phyloP scores from a whole-genome alignment of 1,140 invertebrate species.

The Lineus longissimus region DNA sequence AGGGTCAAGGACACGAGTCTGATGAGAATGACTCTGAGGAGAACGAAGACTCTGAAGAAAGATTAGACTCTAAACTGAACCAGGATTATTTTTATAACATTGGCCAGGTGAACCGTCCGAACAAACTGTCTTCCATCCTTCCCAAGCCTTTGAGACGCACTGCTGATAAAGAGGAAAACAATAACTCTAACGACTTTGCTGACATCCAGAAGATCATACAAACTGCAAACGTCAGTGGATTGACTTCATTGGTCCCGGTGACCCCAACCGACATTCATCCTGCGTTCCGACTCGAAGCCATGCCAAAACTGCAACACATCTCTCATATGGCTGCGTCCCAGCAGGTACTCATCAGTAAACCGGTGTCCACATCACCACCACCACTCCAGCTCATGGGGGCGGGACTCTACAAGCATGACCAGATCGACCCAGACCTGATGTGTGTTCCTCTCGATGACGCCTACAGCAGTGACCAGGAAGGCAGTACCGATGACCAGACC shows the following conservation, averaged over 20 bases:
- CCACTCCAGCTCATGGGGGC: background rate
- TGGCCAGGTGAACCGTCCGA: too few relatives aligned
- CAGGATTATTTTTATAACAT: too few relatives aligned
- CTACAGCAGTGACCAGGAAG: constrained; percentile 33
- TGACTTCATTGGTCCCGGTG: background rate
- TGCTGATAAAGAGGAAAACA: constrained; percentile 13
- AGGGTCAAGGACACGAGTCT: constrained; percentile 39
- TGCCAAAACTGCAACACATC: background rate
- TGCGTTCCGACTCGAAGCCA: too few relatives aligned
- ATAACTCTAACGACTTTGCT: constrained; percentile 5
- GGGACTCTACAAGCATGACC: background rate
- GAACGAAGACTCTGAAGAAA: too few relatives aligned
- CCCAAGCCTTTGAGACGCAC: background rate
- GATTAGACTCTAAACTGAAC: too few relatives aligned
- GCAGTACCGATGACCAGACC: constrained; percentile 78
- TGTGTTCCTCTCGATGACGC: background rate
- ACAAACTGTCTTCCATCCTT: too few relatives aligned
- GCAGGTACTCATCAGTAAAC: background rate
- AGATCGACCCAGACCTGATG: background rate
- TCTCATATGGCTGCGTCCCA: background rate
- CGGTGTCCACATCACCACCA: background rate
- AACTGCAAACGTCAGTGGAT: background rate
- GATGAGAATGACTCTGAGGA: constrained; percentile 6
- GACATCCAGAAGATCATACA: constrained; percentile 4
- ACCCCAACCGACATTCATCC: background rate